A percentile compares a stretch with the other conserved stretches of the same genome.
These are phyloP conservation scores for Corbicula japonica DNA, from an alignment of 2,888 invertebrate species.

Conservation along the genomic window DNA sequence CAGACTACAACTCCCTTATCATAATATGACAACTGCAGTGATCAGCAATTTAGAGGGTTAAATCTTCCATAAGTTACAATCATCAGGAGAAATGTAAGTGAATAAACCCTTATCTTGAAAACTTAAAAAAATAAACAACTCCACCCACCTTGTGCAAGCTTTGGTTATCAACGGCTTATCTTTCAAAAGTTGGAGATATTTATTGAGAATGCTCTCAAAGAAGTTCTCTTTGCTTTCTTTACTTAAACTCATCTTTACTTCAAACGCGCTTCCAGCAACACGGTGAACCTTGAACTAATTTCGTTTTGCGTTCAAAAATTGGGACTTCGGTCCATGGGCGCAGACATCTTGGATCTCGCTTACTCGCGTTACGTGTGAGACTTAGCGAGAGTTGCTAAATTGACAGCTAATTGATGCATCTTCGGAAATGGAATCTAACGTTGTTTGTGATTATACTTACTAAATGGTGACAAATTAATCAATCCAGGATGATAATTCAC, in stretches of 20 bases:
- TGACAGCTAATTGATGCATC: slow-evolving; percentile 55
- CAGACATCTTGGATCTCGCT: slow-evolving; percentile 71
- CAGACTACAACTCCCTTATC: not conserved
- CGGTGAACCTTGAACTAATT: slow-evolving; percentile 30
- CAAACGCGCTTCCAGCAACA: not conserved
- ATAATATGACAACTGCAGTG: not conserved
- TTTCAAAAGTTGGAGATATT: slow-evolving; percentile 73
- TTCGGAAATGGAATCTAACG: too few relatives aligned
- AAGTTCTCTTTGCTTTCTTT: slow-evolving; percentile 70
- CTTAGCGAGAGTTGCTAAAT: slow-evolving; percentile 41
- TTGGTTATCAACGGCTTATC: slow-evolving; percentile 78
- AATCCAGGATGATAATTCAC: slow-evolving; percentile 17
- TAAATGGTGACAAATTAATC: too few relatives aligned
- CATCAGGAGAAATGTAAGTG: too few relatives aligned
- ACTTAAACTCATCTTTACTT: slow-evolving; percentile 74
- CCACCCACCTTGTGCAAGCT: slow-evolving; percentile 74
- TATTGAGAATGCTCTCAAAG: slow-evolving; percentile 70
- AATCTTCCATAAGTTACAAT: too few relatives aligned
- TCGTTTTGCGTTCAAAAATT: slow-evolving; percentile 44
- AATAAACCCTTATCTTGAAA: too few relatives aligned
- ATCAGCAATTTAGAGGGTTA: not conserved
- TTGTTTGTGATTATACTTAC: too few relatives aligned
- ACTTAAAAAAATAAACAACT: too few relatives aligned
- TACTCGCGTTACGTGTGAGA: slow-evolving; percentile 33
- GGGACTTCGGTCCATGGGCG: slow-evolving; percentile 56